phyloP scores from a whole-genome alignment of 2,797 vertebrate genomes.

The Lagorchestes hirsutus region DNA sequence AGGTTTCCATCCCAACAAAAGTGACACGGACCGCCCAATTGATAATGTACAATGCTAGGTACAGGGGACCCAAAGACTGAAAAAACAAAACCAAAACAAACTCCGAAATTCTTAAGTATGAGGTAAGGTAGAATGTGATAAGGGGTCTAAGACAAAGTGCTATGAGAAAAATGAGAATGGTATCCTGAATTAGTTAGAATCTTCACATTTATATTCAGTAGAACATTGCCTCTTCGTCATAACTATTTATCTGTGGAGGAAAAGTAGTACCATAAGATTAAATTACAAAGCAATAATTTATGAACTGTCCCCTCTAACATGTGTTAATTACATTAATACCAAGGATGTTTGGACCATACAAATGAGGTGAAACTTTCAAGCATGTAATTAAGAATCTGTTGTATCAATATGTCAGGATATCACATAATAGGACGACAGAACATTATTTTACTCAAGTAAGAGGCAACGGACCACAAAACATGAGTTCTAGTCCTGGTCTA shows the following conservation, averaged over 20 bases:
- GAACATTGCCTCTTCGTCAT: background rate
- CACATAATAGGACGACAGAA: background rate
- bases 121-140: background rate
- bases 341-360: background rate
- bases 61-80: background rate
- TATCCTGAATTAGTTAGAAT: background rate
- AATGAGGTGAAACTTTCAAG: background rate
- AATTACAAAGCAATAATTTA: background rate
- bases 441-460: background rate
- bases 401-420: background rate
- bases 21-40: background rate
- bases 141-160: background rate
- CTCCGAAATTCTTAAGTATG: background rate
- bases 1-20: background rate
- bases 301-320: background rate
- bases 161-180: background rate
- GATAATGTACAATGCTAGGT: background rate
- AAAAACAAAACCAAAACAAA: background rate
- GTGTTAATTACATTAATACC: background rate
- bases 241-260: background rate
- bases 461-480: background rate
- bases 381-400: background rate
- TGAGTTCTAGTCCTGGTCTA: background rate
- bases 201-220: background rate
- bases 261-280: background rate